Evolutionary conservation across 2,797 vertebrate species (phyloP), one percentile per base, ranked within the genome.

Genomic region (Sebastes oblongus): DNA sequence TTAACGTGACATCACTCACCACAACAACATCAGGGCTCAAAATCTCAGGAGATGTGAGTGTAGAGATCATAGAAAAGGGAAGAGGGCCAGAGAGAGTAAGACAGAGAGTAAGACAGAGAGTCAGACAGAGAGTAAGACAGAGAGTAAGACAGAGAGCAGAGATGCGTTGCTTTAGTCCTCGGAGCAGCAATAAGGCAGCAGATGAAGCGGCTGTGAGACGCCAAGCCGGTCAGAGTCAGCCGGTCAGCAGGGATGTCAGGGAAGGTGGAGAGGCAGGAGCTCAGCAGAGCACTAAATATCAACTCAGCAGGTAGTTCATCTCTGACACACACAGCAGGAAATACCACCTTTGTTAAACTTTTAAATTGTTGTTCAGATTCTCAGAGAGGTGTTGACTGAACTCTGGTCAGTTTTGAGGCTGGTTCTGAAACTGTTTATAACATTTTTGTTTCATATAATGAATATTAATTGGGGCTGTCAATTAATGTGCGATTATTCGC

Each of bases 301-400:
- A 89, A n/a, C 59, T 94, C 32, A 83, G 80, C 89, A 91, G 93
- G 93, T 93, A 87, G 22, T 60, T 81, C 11, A 59, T 77, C 24
- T 67, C 39, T 73, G 46, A 69, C 6, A 10, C 10, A 30, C 66
- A 22, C 58, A 59, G 30, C 39, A 13, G 13, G 8, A 20, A 66
- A 39, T 30, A 10, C 12, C 29, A 1, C 30, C 27, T 30, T 30
- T 30, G 42, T 30, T 27, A 18, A 29, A 36, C 6, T 5, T 56
- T 58, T 13, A 3, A 34, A 68, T 60, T 52, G 27, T 66, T 66
- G 34, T 66, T 27, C 22, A 22, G 29, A 58, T 10, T 24, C n/a
- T 62, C 58, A 36, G 27, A 59, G 52, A 14, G 18, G 29, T 60
- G 27, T 16, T 66, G 18, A 34, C 13, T 68, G 27, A 66, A 8